A percentile compares a stretch with the other conserved stretches of the same genome.
Evolutionary conservation across 2,797 vertebrate species (phyloP).

Genomic region (Oreochromis grahami): DNA sequence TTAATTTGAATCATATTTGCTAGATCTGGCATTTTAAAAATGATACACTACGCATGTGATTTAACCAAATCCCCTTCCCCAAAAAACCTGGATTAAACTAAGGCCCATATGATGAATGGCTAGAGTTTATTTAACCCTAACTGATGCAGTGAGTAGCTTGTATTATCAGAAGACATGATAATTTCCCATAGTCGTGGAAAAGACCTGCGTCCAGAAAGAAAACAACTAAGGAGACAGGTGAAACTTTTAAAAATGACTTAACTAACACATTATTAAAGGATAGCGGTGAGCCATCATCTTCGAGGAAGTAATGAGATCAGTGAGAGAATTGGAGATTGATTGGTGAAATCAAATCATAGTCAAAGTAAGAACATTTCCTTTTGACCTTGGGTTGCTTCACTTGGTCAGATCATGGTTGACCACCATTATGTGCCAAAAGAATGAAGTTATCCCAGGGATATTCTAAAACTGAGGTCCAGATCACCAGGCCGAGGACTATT

Average conservation of each 20-base stretch:
- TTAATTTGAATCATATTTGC: neutral
- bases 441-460: neutral
- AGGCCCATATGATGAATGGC: neutral
- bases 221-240: neutral
- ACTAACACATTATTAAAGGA: neutral
- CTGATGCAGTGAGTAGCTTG: neutral
- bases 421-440: neutral
- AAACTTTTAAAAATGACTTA: neutral
- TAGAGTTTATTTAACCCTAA: neutral
- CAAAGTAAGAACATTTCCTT: neutral
- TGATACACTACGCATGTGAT: neutral
- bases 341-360: neutral
- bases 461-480: neutral
- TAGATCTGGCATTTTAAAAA: neutral
- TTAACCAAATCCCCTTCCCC: neutral
- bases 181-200: neutral
- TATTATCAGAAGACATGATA: neutral
- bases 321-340: neutral
- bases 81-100: neutral
- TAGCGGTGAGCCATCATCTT: neutral
- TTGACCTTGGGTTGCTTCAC: neutral
- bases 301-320: accelerated
- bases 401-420: neutral
- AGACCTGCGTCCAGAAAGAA: neutral
- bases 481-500: neutral